Percentiles rank a stretch among this genome's conserved stretches.
These are phyloP conservation scores for Styela plicata DNA, from an alignment of 23 tunicate species.

Conservation along the genomic window DNA sequence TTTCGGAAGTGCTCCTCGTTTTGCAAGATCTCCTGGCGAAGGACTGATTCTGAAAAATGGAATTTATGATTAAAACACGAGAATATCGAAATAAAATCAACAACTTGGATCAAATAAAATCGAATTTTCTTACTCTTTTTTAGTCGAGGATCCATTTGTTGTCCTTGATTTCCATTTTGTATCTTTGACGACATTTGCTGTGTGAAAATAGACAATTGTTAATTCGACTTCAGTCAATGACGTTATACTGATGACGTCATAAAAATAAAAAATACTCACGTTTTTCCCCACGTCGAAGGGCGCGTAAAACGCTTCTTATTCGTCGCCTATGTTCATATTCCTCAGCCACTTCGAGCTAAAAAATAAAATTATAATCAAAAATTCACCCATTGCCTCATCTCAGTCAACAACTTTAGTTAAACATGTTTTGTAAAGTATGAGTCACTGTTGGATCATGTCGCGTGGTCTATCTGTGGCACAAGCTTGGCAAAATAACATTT, in stretches of 20 bases:
- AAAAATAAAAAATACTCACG: conserved; percentile 32
- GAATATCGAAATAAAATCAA: too few relatives aligned
- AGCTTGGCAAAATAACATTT: too few relatives aligned
- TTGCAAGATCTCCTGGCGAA: not conserved
- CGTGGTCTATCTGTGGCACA: too few relatives aligned
- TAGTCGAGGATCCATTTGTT: conserved; percentile 17
- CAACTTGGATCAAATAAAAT: too few relatives aligned
- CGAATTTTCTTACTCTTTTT: not conserved
- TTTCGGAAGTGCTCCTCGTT: not conserved
- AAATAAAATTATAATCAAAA: too few relatives aligned
- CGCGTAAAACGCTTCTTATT: conserved; percentile 71
- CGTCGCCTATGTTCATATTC: conserved; percentile 66
- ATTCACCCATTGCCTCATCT: too few relatives aligned
- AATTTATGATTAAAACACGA: too few relatives aligned
- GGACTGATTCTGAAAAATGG: not conserved
- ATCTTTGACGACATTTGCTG: not conserved
- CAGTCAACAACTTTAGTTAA: too few relatives aligned
- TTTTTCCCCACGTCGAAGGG: conserved; percentile 35
- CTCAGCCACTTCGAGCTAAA: conserved; percentile 65
- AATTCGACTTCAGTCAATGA: not conserved
- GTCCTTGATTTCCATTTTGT: conserved; percentile 1
- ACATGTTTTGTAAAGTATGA: too few relatives aligned
- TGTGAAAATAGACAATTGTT: not conserved
- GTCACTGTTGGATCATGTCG: too few relatives aligned
- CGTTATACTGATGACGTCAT: not conserved